These are phyloP conservation scores for Trissolcus japonicus DNA, from an alignment of 2,888 invertebrate species.

Conservation along the genomic window DNA sequence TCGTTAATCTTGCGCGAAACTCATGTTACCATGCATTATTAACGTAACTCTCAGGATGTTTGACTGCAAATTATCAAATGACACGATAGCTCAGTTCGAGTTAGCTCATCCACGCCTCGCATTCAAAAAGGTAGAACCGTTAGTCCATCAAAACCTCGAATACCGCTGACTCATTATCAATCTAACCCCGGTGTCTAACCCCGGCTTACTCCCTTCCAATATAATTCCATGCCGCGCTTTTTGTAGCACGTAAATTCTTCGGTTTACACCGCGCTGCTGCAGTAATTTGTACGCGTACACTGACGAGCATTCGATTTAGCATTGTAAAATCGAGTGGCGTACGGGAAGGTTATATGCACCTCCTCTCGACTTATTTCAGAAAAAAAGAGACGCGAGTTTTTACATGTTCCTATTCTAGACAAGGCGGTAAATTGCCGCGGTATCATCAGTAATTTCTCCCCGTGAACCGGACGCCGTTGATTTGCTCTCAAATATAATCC, in stretches of 20 bases:
- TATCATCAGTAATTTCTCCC: conserved; percentile 40
- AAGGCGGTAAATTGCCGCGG: conserved; percentile 40
- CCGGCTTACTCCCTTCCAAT: conserved; percentile 18
- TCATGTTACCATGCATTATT: conserved; percentile 16
- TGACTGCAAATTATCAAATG: conserved; percentile 17
- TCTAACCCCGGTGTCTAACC: conserved; percentile 38
- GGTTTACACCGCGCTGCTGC: conserved; percentile 8
- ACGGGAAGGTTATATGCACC: neutral
- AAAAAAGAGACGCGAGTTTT: conserved; percentile 17
- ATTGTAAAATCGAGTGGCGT: conserved; percentile 40
- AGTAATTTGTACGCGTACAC: conserved; percentile 25
- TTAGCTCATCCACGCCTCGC: conserved; percentile 8
- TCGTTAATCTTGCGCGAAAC: conserved; percentile 41
- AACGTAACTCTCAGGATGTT: conserved; percentile 3
- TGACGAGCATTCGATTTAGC: conserved; percentile 41
- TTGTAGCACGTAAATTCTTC: conserved; percentile 31
- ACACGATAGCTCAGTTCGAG: conserved; percentile 9
- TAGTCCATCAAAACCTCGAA: conserved; percentile 34
- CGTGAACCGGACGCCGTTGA: conserved; percentile 44
- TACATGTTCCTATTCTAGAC: conserved; percentile 32
- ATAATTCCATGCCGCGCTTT: conserved; percentile 20
- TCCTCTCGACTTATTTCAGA: neutral
- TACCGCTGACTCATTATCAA: conserved; percentile 34
- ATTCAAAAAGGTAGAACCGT: conserved; percentile 24
- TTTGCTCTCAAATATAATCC: conserved; percentile 38